Evolutionary conservation across 1,140 invertebrate genomes (phyloP).

Genomic region (Ctenoplectra terminalis): DNA sequence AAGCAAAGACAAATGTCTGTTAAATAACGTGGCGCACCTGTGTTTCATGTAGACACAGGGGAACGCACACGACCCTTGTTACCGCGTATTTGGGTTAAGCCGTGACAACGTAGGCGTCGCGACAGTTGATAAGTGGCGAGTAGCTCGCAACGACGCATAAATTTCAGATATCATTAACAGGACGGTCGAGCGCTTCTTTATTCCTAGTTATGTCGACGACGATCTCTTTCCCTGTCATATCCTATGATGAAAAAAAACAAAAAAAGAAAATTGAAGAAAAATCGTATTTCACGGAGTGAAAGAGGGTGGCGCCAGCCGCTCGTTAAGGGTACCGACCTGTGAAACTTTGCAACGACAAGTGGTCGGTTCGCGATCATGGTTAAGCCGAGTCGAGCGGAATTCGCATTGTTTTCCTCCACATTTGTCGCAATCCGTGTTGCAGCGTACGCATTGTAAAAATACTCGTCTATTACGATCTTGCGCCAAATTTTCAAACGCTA

Average conservation of each 20-base stretch:
- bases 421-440: neutral
- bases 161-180: slow-evolving; percentile 57
- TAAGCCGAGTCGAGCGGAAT: neutral
- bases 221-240: neutral
- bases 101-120: slow-evolving; percentile 38
- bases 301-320: slow-evolving; percentile 21
- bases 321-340: slow-evolving; percentile 38
- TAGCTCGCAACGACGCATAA: slow-evolving; percentile 43
- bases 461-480: no score
- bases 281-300: slow-evolving; percentile 1
- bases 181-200: slow-evolving; percentile 34
- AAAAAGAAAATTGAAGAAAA: neutral
- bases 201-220: neutral
- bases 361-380: neutral
- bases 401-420: neutral
- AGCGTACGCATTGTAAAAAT: no score
- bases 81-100: slow-evolving; percentile 57
- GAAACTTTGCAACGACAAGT: slow-evolving; percentile 19
- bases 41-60: neutral
- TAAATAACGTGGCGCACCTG: slow-evolving; percentile 6
- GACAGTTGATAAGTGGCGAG: slow-evolving; percentile 47
- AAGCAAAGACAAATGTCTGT: neutral
- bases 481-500: no score
- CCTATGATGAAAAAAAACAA: neutral
- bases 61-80: slow-evolving; percentile 33